Conservation (phyloP, 2,888 invertebrate species). For the Ophraella communa region DNA sequence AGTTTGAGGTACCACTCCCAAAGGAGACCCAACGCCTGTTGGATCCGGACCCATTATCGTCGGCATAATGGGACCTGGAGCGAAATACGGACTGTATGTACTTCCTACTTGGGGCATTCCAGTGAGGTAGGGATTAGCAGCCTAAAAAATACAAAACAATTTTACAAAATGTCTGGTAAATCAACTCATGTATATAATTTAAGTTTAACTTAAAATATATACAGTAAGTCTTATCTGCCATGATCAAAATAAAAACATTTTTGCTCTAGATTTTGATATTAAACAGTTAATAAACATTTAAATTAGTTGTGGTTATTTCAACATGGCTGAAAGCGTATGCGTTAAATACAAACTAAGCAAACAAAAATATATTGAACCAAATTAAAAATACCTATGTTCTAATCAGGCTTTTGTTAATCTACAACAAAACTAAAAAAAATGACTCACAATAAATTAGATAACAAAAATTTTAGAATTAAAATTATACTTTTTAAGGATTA, state of each 20-base stretch:
- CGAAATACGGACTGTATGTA: conserved; percentile 91
- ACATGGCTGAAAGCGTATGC: neutral
- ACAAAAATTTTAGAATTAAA: no score
- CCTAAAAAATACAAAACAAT: conserved; percentile 63
- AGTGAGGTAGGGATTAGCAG: conserved; percentile 90
- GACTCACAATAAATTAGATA: no score
- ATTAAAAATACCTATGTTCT: neutral
- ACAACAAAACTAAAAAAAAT: neutral
- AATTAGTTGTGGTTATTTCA: neutral
- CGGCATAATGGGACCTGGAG: conserved; percentile 87
- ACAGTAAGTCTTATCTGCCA: neutral
- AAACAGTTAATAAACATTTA: no score
- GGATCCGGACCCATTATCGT: conserved; percentile 90
- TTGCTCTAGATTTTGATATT: no score
- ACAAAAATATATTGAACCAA: neutral
- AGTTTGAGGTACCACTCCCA: conserved; percentile 84
- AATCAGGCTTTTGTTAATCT: neutral
- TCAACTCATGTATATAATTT: neutral
- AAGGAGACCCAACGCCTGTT: conserved; percentile 78
- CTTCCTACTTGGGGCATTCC: conserved; percentile 88
- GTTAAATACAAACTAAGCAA: neutral
- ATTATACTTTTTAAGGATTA: no score
- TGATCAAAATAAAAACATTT: neutral
- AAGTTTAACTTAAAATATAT: neutral
- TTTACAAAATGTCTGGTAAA: conserved; percentile 28